phyloP scores from a whole-genome alignment of 2,888 invertebrate genomes.

The Poecilobothrus nobilitatus region DNA sequence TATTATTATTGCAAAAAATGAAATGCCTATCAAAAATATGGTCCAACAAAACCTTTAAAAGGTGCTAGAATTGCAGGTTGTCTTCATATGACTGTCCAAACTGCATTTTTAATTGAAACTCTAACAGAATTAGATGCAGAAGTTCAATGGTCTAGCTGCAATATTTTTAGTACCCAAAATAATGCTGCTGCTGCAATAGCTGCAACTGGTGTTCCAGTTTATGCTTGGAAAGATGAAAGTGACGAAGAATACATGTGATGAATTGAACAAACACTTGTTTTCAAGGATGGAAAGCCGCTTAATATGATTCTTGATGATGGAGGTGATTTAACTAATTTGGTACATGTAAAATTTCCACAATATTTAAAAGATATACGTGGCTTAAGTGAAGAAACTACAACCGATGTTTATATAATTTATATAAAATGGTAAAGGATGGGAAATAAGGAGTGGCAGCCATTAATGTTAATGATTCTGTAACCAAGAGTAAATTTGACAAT shows the following conservation, averaged over 20 bases:
- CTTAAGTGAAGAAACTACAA: slow-evolving; percentile 96
- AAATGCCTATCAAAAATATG: slow-evolving; percentile 97
- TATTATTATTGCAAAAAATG: slow-evolving; percentile 94
- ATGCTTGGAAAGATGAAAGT: slow-evolving; percentile 99
- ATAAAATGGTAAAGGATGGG: slow-evolving; percentile 86
- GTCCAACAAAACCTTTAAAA: slow-evolving; percentile 74
- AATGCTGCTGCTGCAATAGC: slow-evolving; percentile 99
- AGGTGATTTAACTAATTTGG: slow-evolving; percentile 92
- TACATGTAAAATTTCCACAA: slow-evolving; percentile 86
- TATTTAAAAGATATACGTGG: slow-evolving; percentile 74
- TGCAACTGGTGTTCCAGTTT: slow-evolving; percentile 85
- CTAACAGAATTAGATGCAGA: slow-evolving; percentile 90
- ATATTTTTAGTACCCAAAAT: slow-evolving; percentile 99
- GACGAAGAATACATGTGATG: slow-evolving; percentile 99
- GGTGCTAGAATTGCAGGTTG: slow-evolving; percentile 97
- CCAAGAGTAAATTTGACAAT: slow-evolving; percentile 99
- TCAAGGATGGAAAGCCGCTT: slow-evolving; percentile 58
- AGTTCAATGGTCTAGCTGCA: slow-evolving; percentile 99
- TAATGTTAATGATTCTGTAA: slow-evolving; percentile 99
- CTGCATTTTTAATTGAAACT: slow-evolving; percentile 98
- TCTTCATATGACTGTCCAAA: slow-evolving; percentile 99
- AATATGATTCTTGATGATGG: slow-evolving; percentile 99
- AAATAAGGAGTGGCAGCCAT: slow-evolving; percentile 88
- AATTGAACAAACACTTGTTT: slow-evolving; percentile 92
- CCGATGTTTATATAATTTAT: slow-evolving; percentile 97